Evolutionary conservation across 2,797 vertebrate genomes (phyloP).

Genomic region (Bradypodion pumilum): DNA sequence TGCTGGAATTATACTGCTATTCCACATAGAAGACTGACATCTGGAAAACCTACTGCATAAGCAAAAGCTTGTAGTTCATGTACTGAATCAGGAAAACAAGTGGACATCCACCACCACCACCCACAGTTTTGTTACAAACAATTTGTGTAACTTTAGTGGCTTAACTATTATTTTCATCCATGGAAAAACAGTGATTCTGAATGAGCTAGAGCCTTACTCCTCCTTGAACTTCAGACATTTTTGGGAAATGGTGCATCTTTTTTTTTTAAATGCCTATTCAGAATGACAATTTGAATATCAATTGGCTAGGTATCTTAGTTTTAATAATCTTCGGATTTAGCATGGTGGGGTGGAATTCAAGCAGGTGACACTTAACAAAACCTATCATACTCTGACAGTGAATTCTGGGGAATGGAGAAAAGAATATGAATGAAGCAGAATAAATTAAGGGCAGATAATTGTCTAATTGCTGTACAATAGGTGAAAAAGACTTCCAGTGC

Average conservation of each 20-base stretch:
- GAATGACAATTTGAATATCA: too few relatives aligned
- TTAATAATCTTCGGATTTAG: neutral
- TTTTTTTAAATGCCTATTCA: neutral
- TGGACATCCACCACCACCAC: conserved; percentile 13
- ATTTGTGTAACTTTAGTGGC: conserved; percentile 28
- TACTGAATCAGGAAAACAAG: conserved; percentile 48
- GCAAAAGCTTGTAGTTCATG: conserved; percentile 51
- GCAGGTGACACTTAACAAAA: too few relatives aligned
- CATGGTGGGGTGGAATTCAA: neutral
- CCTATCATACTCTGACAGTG: neutral
- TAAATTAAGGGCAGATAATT: neutral
- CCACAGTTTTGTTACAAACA: conserved; percentile 29
- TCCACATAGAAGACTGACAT: conserved; percentile 53
- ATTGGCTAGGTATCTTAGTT: neutral
- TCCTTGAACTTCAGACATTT: neutral
- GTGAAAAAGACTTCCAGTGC: neutral
- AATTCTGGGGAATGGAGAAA: neutral
- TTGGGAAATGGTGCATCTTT: neutral
- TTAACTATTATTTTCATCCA: conserved; percentile 9
- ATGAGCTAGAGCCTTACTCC: neutral
- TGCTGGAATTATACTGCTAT: conserved; percentile 51
- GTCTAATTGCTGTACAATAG: neutral
- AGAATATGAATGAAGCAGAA: neutral
- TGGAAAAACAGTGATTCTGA: neutral
- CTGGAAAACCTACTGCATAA: conserved; percentile 43